These are phyloP conservation scores for Stegodyphus mimosarum DNA, from an alignment of 1,140 invertebrate genomes.

Conservation along the genomic window DNA sequence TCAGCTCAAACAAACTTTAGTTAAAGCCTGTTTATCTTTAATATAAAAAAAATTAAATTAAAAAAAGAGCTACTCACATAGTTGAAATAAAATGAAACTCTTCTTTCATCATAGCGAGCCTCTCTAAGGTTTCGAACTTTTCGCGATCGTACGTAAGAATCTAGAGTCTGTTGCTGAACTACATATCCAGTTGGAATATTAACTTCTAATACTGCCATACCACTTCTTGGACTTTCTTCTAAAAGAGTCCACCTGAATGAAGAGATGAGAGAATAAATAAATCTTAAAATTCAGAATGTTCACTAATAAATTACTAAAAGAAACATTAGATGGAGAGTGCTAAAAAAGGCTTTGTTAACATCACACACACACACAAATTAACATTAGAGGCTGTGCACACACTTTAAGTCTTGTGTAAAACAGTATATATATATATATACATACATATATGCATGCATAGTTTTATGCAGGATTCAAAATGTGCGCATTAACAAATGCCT, in stretches of 20 bases:
- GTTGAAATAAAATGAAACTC: constrained; percentile 93
- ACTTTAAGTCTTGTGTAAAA: no score
- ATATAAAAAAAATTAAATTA: background rate
- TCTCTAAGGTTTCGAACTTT: constrained; percentile 83
- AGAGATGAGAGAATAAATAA: background rate
- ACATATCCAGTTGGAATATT: constrained; percentile 95
- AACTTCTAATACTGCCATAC: constrained; percentile 91
- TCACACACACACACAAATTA: no score
- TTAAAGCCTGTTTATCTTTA: background rate
- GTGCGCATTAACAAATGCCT: no score
- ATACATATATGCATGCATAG: no score
- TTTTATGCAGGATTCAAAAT: no score
- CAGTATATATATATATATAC: no score
- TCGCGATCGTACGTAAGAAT: constrained; percentile 80
- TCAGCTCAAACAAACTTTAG: background rate
- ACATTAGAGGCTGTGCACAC: no score
- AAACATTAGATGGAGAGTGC: no score
- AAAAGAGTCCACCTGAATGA: constrained; percentile 78
- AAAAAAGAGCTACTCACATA: constrained; percentile 76
- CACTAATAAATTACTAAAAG: no score
- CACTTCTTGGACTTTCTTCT: constrained; percentile 84
- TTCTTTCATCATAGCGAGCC: constrained; percentile 83
- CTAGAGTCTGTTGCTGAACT: constrained; percentile 88
- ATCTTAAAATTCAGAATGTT: background rate
- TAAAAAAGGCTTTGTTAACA: no score